These are phyloP conservation scores for Lycocerus yunnanus DNA, from an alignment of 2,888 invertebrate species.

Conservation along the genomic window DNA sequence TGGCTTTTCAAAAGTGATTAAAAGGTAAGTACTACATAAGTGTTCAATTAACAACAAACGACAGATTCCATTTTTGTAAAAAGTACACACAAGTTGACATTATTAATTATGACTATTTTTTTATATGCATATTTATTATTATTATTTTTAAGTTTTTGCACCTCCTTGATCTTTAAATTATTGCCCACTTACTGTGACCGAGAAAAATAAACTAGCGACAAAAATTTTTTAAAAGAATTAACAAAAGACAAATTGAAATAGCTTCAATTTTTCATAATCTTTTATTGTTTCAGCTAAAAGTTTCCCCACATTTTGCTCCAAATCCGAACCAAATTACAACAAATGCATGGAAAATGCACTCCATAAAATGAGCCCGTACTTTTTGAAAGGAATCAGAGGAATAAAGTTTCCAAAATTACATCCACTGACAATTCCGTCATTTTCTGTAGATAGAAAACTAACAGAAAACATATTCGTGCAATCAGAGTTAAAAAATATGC, in stretches of 20 bases:
- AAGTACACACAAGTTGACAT: too few relatives aligned
- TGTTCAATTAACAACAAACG: too few relatives aligned
- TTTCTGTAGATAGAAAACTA: conserved; percentile 70
- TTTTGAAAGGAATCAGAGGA: conserved; percentile 69
- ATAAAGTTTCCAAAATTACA: conserved; percentile 72
- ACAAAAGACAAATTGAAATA: background rate
- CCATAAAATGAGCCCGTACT: conserved; percentile 61
- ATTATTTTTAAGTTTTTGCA: too few relatives aligned
- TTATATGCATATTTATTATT: too few relatives aligned
- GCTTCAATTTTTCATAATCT: background rate
- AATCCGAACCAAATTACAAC: conserved; percentile 65
- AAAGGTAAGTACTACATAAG: too few relatives aligned
- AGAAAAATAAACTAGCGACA: too few relatives aligned
- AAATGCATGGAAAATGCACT: conserved; percentile 67
- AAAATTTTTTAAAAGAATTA: too few relatives aligned
- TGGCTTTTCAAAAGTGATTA: too few relatives aligned
- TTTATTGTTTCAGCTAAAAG: conserved; percentile 62
- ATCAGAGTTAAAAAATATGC: conserved; percentile 68
- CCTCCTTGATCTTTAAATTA: too few relatives aligned
- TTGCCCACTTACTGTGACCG: too few relatives aligned
- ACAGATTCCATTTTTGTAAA: too few relatives aligned
- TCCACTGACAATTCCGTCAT: conserved; percentile 69
- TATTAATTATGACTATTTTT: too few relatives aligned
- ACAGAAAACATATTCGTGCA: conserved; percentile 67
- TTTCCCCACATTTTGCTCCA: conserved; percentile 65